Base-by-base conservation (phyloP, 1,140 invertebrate species). In the Pinna nobilis region DNA sequence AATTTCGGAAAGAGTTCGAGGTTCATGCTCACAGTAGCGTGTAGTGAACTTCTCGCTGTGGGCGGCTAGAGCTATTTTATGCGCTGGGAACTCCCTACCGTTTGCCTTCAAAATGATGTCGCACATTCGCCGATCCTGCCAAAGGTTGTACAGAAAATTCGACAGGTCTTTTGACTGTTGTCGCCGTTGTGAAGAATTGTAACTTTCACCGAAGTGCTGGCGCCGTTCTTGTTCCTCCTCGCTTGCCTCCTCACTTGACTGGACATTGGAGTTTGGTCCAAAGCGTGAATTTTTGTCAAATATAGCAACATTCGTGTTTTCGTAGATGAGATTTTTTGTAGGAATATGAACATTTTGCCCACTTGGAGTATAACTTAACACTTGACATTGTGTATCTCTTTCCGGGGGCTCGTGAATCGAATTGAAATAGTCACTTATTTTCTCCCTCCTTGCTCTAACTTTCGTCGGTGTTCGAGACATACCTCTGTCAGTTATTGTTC, bases 51-150 rank as follows among this genome's bases (percentile, higher is more conserved):
- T 70, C 51, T 70, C 68, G 44, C 68, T 70, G 55, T 76, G 44
- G 0, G 68, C 67, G 7, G 74, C 74, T 25, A 71, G 49, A 28
- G 67, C 74, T 18, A 71, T 30, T 35, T 76, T 76, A 44, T 71
- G 68, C 39, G 61, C 61, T 3, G 53, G 35, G 23, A 60, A 66
- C 13, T 76, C 67, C 13, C 59, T 60, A 0, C 49, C 74, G 15
- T 67, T 67, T n/a, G 70, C 66, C n/a, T 55, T 53, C 4, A 76
- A 70, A 0, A 70, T 65, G 13, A 71, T 76, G 30, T 76, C 68
- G 47, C 74, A 71, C 41, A 71, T 59, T 4, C 47, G 60, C 25
- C 67, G 67, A 5, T 41, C 51, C 37, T 41, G 50, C 74, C 68
- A 70, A 4, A 76, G 49, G 47, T 66, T 65, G 15, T 44, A 70